Conservation (phyloP, 2,888 invertebrate genomes). For the Rutpela maculata region DNA sequence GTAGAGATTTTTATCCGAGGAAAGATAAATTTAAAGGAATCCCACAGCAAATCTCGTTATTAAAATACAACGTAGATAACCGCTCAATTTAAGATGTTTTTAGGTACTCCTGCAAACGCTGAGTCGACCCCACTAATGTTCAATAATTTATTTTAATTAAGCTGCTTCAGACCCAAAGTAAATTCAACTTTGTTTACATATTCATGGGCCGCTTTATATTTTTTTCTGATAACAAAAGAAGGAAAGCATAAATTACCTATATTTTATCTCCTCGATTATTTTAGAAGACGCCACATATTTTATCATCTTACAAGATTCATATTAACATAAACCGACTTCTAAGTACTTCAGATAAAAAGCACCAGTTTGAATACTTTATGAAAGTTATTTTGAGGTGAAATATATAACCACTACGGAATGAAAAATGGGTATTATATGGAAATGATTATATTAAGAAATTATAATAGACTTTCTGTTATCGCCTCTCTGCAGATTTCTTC, state of each 20-base stretch:
- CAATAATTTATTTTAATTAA: constrained; percentile 16
- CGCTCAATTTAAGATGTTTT: constrained; percentile 17
- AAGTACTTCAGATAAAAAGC: background rate
- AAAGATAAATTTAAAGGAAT: constrained; percentile 10
- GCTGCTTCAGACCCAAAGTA: background rate
- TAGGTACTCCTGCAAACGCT: background rate
- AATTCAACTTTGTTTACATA: constrained; percentile 10
- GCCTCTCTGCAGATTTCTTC: no score
- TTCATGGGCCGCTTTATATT: background rate
- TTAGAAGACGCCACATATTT: background rate
- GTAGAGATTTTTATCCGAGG: background rate
- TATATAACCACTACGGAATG: background rate
- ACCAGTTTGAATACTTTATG: background rate
- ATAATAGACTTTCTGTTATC: background rate
- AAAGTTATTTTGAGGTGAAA: background rate
- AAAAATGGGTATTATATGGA: background rate
- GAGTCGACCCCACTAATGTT: constrained; percentile 13
- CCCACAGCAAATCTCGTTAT: constrained; percentile 10
- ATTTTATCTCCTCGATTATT: background rate
- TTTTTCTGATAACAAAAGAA: constrained; percentile 5
- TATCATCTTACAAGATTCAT: background rate
- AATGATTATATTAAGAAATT: background rate
- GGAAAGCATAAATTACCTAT: constrained; percentile 5
- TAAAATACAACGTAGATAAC: constrained; percentile 14
- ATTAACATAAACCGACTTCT: constrained; percentile 2